phyloP scores from a whole-genome alignment of 2,113 vertebrate genomes.

The Protobothrops flavoviridis region DNA sequence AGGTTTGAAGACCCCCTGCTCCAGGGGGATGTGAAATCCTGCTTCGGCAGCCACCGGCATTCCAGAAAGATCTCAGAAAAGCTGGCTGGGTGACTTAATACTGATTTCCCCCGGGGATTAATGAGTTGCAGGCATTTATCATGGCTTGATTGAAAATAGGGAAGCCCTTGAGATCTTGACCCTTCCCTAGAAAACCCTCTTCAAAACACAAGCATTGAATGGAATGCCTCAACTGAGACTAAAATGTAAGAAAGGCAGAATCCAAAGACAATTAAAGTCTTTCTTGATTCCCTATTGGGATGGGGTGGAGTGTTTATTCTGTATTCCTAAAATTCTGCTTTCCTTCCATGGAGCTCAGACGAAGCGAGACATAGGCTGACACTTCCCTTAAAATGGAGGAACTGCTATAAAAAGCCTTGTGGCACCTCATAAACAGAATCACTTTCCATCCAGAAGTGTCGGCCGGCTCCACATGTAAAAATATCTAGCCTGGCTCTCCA shows the following conservation, averaged over 20 bases:
- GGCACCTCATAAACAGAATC: background rate
- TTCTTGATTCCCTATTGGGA: background rate
- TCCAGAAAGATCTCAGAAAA: no score
- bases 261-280: background rate
- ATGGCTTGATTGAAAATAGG: background rate
- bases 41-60: no score
- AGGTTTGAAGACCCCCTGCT: no score
- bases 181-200: background rate
- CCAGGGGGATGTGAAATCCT: no score
- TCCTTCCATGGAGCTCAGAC: background rate
- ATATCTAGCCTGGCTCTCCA: background rate
- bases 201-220: background rate
- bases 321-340: background rate
- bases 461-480: background rate
- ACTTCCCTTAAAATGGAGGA: background rate
- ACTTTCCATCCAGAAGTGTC: background rate
- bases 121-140: background rate
- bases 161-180: background rate
- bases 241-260: background rate
- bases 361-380: background rate
- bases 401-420: background rate
- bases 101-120: no score
- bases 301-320: background rate
- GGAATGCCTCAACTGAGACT: background rate
- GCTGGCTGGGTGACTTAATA: no score